Percentiles rank a stretch among this genome's conserved stretches.
Evolutionary conservation across 1,140 invertebrate species (phyloP).

Genomic region (Leptopilina boulardi): DNA sequence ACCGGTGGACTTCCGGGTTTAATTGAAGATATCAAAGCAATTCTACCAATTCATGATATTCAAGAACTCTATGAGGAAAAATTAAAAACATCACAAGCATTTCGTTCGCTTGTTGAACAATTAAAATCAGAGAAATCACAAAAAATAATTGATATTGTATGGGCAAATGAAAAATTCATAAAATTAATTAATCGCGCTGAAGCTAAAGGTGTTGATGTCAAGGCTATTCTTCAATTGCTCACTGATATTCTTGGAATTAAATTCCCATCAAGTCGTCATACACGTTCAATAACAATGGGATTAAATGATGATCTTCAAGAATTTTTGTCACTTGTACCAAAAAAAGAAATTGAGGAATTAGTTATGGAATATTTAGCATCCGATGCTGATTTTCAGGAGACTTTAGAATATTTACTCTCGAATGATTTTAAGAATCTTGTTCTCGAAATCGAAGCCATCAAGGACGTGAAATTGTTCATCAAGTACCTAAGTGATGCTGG

Average conservation of each 20-base stretch:
- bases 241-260: conserved; percentile 49
- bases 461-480: conserved; percentile 47
- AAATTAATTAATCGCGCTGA: conserved; percentile 43
- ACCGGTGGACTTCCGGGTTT: conserved; percentile 53
- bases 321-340: neutral
- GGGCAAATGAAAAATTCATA: conserved; percentile 44
- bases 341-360: neutral
- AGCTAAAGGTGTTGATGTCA: conserved; percentile 50
- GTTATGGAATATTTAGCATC: neutral
- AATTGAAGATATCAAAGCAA: conserved; percentile 50
- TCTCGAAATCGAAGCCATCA: conserved; percentile 47
- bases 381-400: conserved; percentile 50
- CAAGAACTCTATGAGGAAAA: conserved; percentile 56
- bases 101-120: conserved; percentile 45
- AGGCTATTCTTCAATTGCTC: conserved; percentile 46
- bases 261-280: conserved; percentile 34
- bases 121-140: conserved; percentile 48
- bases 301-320: neutral
- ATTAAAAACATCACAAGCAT: conserved; percentile 46
- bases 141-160: conserved; percentile 39
- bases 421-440: conserved; percentile 55
- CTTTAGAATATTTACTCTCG: conserved; percentile 42
- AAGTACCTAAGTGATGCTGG: conserved; percentile 50
- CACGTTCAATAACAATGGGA: neutral
- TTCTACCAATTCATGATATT: conserved; percentile 56